Evolutionary conservation across 2,888 invertebrate genomes (phyloP).

Genomic region (Melanchra persicariae): DNA sequence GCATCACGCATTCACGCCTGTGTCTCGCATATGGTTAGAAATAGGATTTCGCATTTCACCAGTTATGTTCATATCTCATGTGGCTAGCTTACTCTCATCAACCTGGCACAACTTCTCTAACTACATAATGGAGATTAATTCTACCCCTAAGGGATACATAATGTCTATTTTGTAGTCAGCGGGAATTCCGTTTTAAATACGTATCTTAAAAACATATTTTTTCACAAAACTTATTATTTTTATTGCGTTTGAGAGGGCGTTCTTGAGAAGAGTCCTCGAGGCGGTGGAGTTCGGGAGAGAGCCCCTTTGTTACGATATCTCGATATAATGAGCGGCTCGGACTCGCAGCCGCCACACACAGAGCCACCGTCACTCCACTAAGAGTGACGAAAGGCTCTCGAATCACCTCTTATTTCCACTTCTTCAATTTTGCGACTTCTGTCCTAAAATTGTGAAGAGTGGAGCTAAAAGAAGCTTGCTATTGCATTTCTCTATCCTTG

Average conservation of each 20-base stretch:
- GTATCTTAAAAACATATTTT: not conserved
- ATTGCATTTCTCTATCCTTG: not conserved
- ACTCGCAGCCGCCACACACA: not conserved
- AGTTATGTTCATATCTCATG: not conserved
- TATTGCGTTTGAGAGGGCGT: slow-evolving; percentile 24
- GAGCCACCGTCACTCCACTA: slow-evolving; percentile 7
- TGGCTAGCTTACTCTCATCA: not conserved
- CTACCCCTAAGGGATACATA: not conserved
- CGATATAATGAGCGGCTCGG: slow-evolving; percentile 50
- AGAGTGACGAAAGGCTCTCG: slow-evolving; percentile 25
- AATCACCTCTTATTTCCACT: slow-evolving; percentile 29
- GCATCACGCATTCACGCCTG: not conserved
- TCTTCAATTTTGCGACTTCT: slow-evolving; percentile 4
- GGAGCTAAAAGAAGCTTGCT: not conserved
- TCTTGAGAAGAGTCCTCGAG: slow-evolving; percentile 21
- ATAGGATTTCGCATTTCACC: not conserved
- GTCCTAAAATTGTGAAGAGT: slow-evolving; percentile 4
- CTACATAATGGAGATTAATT: not conserved
- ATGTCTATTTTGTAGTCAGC: not conserved
- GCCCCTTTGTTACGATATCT: slow-evolving; percentile 47
- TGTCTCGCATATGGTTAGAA: too few species aligned
- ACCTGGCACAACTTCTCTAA: not conserved
- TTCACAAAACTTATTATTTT: slow-evolving; percentile 4
- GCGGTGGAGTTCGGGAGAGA: slow-evolving; percentile 22
- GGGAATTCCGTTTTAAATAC: not conserved